Percentiles rank a stretch among this genome's conserved stretches.
Evolutionary conservation across 1,140 invertebrate species (phyloP).

Genomic region (Drosophila parabipectinata): DNA sequence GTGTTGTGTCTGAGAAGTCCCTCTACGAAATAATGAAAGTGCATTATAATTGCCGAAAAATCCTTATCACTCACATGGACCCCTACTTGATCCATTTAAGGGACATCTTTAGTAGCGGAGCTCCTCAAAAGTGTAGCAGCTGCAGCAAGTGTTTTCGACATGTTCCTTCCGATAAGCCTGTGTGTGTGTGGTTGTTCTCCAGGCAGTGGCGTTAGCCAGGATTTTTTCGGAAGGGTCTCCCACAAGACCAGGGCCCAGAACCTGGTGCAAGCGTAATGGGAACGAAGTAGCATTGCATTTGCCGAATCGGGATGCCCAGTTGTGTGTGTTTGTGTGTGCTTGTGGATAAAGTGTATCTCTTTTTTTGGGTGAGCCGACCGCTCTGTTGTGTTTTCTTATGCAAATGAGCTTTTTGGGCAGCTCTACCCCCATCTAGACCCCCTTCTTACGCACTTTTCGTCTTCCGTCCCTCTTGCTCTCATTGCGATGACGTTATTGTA

Average conservation of each 20-base stretch:
- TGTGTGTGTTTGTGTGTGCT: slow-evolving; percentile 28
- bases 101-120: background rate
- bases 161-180: slow-evolving; percentile 60
- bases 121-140: slow-evolving; percentile 44
- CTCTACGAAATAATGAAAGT: slow-evolving; percentile 65
- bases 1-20: slow-evolving; percentile 56
- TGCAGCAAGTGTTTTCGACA: slow-evolving; percentile 70
- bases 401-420: slow-evolving; percentile 69
- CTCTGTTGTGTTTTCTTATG: slow-evolving; percentile 75
- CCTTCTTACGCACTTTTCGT: slow-evolving; percentile 27
- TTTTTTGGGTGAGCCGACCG: slow-evolving; percentile 33
- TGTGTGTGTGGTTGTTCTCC: slow-evolving; percentile 12
- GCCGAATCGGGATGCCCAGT: slow-evolving; percentile 46
- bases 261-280: no score
- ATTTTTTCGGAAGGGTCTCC: background rate
- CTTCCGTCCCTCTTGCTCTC: slow-evolving; percentile 21
- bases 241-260: no score
- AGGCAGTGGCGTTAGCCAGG: background rate
- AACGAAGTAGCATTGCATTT: slow-evolving; percentile 35
- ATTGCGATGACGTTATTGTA: slow-evolving; percentile 64
- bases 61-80: background rate
- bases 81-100: background rate
- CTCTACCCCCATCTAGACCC: slow-evolving; percentile 19
- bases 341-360: slow-evolving; percentile 50
- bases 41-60: slow-evolving; percentile 42